Percentiles rank a stretch among this genome's conserved stretches.
phyloP scores from a whole-genome alignment of 2,797 vertebrate species.

The Cichlasoma orientale region DNA sequence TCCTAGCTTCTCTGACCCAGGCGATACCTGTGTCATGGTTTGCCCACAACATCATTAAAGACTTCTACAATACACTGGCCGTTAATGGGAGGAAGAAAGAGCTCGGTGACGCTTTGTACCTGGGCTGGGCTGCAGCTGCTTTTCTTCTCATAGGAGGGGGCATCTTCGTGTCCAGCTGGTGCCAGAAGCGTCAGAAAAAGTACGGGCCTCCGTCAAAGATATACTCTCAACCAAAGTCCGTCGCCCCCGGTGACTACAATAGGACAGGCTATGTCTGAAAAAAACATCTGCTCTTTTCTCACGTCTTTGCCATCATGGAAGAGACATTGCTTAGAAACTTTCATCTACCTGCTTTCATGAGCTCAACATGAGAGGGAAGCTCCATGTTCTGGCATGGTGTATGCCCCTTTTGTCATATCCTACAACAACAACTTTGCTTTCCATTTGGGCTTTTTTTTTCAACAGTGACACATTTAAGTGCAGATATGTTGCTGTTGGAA shows the following conservation, averaged over 20 bases:
- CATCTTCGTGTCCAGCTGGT: constrained; percentile 90
- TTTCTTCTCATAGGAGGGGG: constrained; percentile 88
- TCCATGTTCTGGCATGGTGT: neutral
- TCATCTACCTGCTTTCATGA: neutral
- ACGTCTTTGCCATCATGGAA: neutral
- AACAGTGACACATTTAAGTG: too few species aligned
- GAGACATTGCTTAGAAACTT: neutral
- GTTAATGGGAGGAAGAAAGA: constrained; percentile 86
- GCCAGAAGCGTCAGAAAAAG: constrained; percentile 83
- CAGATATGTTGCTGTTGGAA: neutral
- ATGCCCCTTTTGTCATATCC: neutral
- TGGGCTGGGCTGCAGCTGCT: constrained; percentile 90
- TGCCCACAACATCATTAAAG: constrained; percentile 86
- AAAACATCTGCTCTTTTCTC: constrained; percentile 5
- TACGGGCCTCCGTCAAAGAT: constrained; percentile 80
- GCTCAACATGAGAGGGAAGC: neutral
- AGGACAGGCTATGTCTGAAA: constrained; percentile 90
- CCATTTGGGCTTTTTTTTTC: neutral
- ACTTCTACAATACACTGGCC: constrained; percentile 87
- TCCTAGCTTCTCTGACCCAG: constrained; percentile 83
- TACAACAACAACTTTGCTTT: neutral
- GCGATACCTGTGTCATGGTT: constrained; percentile 92
- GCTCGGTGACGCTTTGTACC: constrained; percentile 87
- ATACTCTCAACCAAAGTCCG: constrained; percentile 84
- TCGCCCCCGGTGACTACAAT: constrained; percentile 79